Evolutionary conservation across 2,113 vertebrate species (phyloP).

Genomic region (Etia nguti): DNA sequence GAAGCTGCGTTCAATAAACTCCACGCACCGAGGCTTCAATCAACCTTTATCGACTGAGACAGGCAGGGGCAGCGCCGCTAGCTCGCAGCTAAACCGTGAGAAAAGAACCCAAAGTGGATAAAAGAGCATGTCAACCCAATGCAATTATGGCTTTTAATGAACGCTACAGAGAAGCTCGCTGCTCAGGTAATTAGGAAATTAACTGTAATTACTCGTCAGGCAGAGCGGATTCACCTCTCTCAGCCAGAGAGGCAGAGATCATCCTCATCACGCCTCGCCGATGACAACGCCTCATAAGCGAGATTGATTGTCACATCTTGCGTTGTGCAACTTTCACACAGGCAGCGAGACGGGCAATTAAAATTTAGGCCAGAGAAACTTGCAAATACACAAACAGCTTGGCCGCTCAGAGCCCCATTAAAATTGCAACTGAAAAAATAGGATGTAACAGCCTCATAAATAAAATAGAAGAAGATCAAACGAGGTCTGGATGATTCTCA

Average conservation of each 20-base stretch:
- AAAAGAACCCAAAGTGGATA: conserved; percentile 60
- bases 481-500: neutral
- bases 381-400: neutral
- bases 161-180: conserved; percentile 56
- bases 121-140: conserved; percentile 67
- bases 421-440: neutral
- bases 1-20: conserved; percentile 34
- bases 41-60: conserved; percentile 67
- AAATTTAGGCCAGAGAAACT: conserved; percentile 18
- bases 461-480: neutral
- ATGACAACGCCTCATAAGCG: conserved; percentile 60
- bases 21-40: conserved; percentile 45
- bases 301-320: conserved; percentile 64
- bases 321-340: conserved; percentile 35
- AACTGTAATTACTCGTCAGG: conserved; percentile 67
- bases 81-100: conserved; percentile 33
- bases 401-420: neutral
- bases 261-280: conserved; percentile 12
- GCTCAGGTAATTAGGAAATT: conserved; percentile 69
- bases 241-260: conserved; percentile 47
- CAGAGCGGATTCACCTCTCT: conserved; percentile 55
- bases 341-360: neutral
- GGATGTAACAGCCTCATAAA: neutral
- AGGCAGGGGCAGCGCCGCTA: conserved; percentile 38
- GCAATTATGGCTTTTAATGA: conserved; percentile 76